Base-by-base conservation (phyloP, 2,888 invertebrate species). In the Agrotis puta region DNA sequence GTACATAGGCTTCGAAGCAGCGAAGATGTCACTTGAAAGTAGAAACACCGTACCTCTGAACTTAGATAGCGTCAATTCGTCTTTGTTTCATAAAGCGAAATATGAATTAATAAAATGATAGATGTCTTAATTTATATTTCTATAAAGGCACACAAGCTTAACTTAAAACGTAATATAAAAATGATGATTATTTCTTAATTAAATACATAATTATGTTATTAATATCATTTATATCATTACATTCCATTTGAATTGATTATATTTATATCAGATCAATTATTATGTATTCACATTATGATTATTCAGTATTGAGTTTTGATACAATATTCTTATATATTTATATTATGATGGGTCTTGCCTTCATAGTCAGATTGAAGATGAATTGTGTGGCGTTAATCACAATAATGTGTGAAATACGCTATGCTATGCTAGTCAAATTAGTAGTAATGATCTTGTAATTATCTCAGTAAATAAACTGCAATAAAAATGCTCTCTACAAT, bases 1-100 rank as follows among this genome's bases (percentile, higher is more conserved):
- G 16, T 92, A 96, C 5, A 90, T 97, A 22, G 98, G 97, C 0
- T 97, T 97, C 77, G 91, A 96, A 70, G 96, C 97, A 24, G 98
- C 98, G 0, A 93, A 93, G 78, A 91, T 93, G 62, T 97, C 98
- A 0, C 90, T 98, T 50, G 88, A 93, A 56, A 96, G 97, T 0
- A 91, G 95, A 61, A 94, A 95, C 18, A 97, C 98, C 13, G 98
- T 98, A 14, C 98, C 96, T 39, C 18, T 39, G 13, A 81, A 87
- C 70, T 86, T 94, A 64, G 73, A 81, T 51, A 53, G 74, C n/a
- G 59, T 78, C 58, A 74, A 70, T 61, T 39, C 47, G 11, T 57
- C 64, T 3, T 45, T 64, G 33, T 61, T 27, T 51, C 47, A 51
- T 45, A 48, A 61, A 53, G 79, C 82, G 3, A 67, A 68, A 22